Evolutionary conservation across 2,888 invertebrate species (phyloP), one percentile per base, ranked within the genome.

Genomic region (Pheosia tremula): DNA sequence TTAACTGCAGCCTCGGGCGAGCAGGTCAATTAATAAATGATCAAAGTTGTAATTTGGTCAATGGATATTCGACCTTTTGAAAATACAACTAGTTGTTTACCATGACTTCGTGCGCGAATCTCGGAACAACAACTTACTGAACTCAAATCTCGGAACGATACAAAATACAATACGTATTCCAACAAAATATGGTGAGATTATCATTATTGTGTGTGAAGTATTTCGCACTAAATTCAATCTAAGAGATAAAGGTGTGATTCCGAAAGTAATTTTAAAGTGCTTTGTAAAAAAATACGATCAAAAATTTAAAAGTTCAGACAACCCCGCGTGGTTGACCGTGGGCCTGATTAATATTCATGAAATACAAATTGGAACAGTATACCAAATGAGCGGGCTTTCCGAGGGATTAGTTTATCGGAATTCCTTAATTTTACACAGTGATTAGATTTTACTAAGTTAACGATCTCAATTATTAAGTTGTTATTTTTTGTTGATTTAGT

Each of bases 301-400:
- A 62, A 61, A 62, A 61, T 60, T 45, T 57, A 63, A 56, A 64
- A 64, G 64, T 58, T 47, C 62, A 64, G 61, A 64, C 66, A 71
- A 62, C 55, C 41, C 72, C 62, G 64, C 60, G 62, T 62, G 64
- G 63, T 54, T 57, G 63, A 64, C 59, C 65, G 58, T 59, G 58
- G 56, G 58, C 67, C 72, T 72, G 68, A 81, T 88, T 85, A 88
- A 86, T 88, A 88, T 87, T 87, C 88, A 87, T 86, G 82, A 84
- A 84, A 79, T 72, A 77, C 82, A 83, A 86, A 87, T 86, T 87
- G 84, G 81, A 81, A 76, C 72, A 80, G 78, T 76, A 79, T 75
- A 79, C 80, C 75, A 83, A 87, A 84, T 83, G 84, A 81, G 81
- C 80, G 75, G 78, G 80, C 78, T 82, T 79, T 72, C 75, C 66